Evolutionary conservation across 2,888 invertebrate species (phyloP).

Genomic region (Cryptophagus acutangulus): DNA sequence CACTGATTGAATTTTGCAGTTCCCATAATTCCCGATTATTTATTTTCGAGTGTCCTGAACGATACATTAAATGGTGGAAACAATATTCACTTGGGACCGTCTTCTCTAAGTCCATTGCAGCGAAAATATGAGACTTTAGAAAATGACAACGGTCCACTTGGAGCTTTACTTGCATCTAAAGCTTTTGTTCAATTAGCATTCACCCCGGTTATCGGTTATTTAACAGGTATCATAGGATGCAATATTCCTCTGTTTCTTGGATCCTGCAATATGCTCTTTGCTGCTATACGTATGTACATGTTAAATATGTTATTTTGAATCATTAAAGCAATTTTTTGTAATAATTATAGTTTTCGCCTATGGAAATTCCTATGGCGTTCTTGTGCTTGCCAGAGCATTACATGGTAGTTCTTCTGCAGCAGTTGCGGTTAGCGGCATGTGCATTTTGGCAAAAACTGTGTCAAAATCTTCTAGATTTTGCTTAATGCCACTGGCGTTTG

Average conservation of each 20-base stretch:
- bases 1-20: slow-evolving; percentile 52
- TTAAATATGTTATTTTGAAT: slow-evolving; percentile 4
- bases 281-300: slow-evolving; percentile 59
- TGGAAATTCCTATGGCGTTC: slow-evolving; percentile 62
- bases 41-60: slow-evolving; percentile 55
- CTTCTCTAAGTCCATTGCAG: slow-evolving; percentile 45
- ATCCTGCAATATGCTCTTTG: slow-evolving; percentile 61
- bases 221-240: slow-evolving; percentile 63
- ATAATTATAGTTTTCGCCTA: slow-evolving; percentile 70
- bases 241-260: slow-evolving; percentile 64
- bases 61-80: slow-evolving; percentile 14
- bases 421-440: slow-evolving; percentile 76
- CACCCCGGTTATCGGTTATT: slow-evolving; percentile 69
- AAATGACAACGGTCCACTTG: slow-evolving; percentile 63
- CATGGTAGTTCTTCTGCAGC: slow-evolving; percentile 80
- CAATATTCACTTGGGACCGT: slow-evolving; percentile 27
- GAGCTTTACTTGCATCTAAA: slow-evolving; percentile 68
- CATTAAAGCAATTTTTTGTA: background rate
- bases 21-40: slow-evolving; percentile 74
- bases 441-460: slow-evolving; percentile 63
- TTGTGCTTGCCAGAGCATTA: slow-evolving; percentile 69
- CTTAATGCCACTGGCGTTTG: slow-evolving; percentile 76
- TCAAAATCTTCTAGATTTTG: slow-evolving; percentile 56
- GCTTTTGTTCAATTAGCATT: slow-evolving; percentile 73
- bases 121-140: slow-evolving; percentile 47